Percentiles rank a stretch among this genome's conserved stretches.
Evolutionary conservation across 1,140 invertebrate species (phyloP).

Genomic region (Cotesia typhae): DNA sequence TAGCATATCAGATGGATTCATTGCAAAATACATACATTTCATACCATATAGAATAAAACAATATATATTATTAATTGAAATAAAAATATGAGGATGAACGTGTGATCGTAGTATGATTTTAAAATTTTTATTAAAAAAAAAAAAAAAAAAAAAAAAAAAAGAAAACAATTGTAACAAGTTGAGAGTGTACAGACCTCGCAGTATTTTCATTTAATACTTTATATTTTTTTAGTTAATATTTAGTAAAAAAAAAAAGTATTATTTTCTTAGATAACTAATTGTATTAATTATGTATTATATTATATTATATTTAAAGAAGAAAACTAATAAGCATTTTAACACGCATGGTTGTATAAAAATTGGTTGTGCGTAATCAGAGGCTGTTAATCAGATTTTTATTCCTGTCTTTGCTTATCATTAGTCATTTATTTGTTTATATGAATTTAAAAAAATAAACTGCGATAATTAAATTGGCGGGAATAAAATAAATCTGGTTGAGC

Average conservation of each 20-base stretch:
- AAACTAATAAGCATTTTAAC: conserved; percentile 49
- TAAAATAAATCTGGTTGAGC: conserved; percentile 52
- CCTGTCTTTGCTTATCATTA: conserved; percentile 37
- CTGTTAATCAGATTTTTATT: conserved; percentile 48
- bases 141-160: conserved; percentile 24
- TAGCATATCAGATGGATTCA: conserved; percentile 31
- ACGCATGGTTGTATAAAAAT: conserved; percentile 61
- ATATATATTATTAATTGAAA: background rate
- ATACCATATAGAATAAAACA: conserved; percentile 19
- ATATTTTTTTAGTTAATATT: background rate
- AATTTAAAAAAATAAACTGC: conserved; percentile 30
- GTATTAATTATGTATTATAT: conserved; percentile 31
- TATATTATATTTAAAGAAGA: conserved; percentile 16
- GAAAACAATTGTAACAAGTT: conserved; percentile 18
- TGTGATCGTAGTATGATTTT: conserved; percentile 7
- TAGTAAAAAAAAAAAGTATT: too few relatives aligned
- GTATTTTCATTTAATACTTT: conserved; percentile 12
- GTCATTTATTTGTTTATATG: conserved; percentile 4
- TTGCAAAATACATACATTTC: conserved; percentile 23
- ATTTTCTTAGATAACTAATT: conserved; percentile 28
- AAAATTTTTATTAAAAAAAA: conserved; percentile 23
- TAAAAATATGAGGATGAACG: too few relatives aligned
- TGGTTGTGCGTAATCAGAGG: conserved; percentile 63
- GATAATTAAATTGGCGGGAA: conserved; percentile 45
- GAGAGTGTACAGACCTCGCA: conserved; percentile 29